Evolutionary conservation across 2,888 invertebrate genomes (phyloP).

Genomic region (Hanleya hanleyi): DNA sequence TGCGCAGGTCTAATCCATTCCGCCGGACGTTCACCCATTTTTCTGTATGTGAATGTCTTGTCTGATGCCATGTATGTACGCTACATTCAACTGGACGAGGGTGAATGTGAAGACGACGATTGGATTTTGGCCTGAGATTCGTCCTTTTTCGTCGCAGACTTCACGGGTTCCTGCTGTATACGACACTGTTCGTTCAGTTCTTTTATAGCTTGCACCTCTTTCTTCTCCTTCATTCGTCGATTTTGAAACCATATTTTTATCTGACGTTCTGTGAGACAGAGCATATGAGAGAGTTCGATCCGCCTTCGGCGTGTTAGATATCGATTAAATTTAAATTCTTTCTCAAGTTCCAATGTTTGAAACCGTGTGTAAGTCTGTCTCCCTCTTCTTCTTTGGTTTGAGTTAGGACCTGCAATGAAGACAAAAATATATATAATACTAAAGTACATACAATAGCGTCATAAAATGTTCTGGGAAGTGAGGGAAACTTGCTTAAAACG

Average conservation of each 20-base stretch:
- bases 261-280: constrained; percentile 97
- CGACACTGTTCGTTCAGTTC: constrained; percentile 91
- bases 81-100: neutral
- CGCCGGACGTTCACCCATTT: too few species aligned
- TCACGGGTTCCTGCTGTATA: constrained; percentile 8
- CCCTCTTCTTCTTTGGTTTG: constrained; percentile 96
- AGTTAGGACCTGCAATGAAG: constrained; percentile 85
- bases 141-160: constrained; percentile 7
- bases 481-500: too few species aligned
- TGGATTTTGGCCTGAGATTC: neutral
- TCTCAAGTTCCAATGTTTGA: constrained; percentile 97
- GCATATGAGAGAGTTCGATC: constrained; percentile 97
- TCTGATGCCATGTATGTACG: too few species aligned
- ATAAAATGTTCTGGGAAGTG: too few species aligned
- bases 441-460: too few species aligned
- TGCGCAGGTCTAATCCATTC: too few species aligned
- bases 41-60: too few species aligned
- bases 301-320: constrained; percentile 97
- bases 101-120: neutral
- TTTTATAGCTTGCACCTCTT: constrained; percentile 98
- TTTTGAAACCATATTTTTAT: constrained; percentile 86
- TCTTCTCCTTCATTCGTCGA: constrained; percentile 99
- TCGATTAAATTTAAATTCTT: constrained; percentile 98
- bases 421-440: constrained; percentile 33
- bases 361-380: constrained; percentile 98